Evolutionary conservation across 2,113 vertebrate genomes (phyloP).

Genomic region (Spea multiplicata): DNA sequence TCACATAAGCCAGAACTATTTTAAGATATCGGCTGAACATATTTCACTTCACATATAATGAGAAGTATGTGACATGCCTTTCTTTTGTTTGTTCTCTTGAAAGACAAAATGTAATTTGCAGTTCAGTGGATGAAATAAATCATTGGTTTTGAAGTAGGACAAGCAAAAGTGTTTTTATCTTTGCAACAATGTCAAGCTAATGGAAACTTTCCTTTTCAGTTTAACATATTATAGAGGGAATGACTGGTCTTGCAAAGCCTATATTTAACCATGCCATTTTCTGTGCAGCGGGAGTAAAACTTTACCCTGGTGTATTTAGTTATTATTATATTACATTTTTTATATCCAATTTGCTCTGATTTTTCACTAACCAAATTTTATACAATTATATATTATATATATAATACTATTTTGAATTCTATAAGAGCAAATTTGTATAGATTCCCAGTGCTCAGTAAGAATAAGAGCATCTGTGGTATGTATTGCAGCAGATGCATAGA

Average conservation of each 20-base stretch:
- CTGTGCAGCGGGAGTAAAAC: background rate
- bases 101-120: constrained; percentile 41
- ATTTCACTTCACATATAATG: constrained; percentile 24
- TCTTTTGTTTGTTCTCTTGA: constrained; percentile 33
- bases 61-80: constrained; percentile 2
- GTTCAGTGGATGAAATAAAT: constrained; percentile 33
- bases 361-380: background rate
- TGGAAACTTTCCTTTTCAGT: constrained; percentile 35
- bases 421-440: background rate
- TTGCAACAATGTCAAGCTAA: constrained; percentile 25
- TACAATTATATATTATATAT: too few relatives aligned
- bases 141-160: constrained; percentile 27
- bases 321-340: background rate
- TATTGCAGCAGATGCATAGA: too few relatives aligned
- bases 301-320: background rate
- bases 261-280: background rate
- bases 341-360: background rate
- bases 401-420: background rate
- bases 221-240: constrained; percentile 25
- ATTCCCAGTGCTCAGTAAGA: too few relatives aligned
- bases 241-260: background rate
- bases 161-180: constrained; percentile 26
- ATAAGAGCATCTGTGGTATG: too few relatives aligned
- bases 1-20: background rate
- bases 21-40: background rate